These are phyloP conservation scores for Microtus californicus DNA, from an alignment of 2,797 vertebrate species.

Conservation along the genomic window DNA sequence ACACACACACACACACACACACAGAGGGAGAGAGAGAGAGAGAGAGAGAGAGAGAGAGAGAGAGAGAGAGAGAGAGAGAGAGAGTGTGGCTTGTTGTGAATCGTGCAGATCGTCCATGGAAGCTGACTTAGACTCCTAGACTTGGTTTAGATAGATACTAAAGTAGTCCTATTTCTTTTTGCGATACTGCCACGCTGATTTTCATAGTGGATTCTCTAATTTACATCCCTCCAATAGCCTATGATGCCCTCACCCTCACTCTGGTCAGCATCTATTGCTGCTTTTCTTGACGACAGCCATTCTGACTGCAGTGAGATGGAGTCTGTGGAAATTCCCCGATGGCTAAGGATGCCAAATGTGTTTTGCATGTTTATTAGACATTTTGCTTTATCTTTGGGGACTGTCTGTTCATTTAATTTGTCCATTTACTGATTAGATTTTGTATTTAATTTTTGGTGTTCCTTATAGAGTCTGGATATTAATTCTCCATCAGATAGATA, in stretches of 20 bases:
- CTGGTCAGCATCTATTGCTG: background rate
- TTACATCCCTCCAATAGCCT: background rate
- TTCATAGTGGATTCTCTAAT: background rate
- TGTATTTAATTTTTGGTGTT: background rate
- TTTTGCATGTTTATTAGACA: background rate
- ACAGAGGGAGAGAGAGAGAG: too few species aligned
- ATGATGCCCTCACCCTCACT: too few species aligned
- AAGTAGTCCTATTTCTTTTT: background rate
- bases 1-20: too few species aligned
- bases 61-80: background rate
- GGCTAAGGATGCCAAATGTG: background rate
- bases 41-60: background rate
- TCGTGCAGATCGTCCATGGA: too few species aligned
- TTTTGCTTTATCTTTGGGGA: background rate
- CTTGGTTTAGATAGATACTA: background rate
- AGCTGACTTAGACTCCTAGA: background rate
- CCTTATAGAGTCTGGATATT: background rate
- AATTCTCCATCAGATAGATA: background rate
- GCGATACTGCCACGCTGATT: background rate
- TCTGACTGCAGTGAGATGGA: background rate
- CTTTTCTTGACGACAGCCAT: background rate
- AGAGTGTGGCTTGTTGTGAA: background rate
- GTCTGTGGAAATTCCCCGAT: background rate
- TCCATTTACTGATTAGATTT: background rate
- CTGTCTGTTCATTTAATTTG: background rate